phyloP scores from a whole-genome alignment of 2,113 vertebrate genomes.

The Mobula hypostoma region DNA sequence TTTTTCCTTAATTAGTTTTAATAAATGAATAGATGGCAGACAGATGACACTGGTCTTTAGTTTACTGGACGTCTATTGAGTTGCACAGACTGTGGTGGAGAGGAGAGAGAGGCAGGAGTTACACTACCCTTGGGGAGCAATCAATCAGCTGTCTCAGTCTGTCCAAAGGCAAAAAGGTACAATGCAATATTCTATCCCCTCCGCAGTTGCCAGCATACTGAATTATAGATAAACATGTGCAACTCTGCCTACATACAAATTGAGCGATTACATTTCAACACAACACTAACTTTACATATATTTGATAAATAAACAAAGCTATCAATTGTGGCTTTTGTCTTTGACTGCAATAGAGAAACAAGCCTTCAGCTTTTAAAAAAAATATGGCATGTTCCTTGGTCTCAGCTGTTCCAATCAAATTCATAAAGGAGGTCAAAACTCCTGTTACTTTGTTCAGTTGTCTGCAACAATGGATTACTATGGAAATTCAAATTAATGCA shows the following conservation, averaged over 20 bases:
- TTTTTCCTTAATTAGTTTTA: constrained; percentile 36
- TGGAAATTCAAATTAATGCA: constrained; percentile 24
- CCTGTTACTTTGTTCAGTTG: background rate
- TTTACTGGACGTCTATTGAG: constrained; percentile 14
- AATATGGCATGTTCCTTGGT: background rate
- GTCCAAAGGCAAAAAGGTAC: constrained; percentile 28
- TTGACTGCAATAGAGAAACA: background rate
- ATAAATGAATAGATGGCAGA: constrained; percentile 34
- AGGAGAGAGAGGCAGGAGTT: background rate
- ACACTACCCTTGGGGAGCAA: background rate
- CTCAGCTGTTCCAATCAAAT: constrained; percentile 22
- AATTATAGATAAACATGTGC: constrained; percentile 6
- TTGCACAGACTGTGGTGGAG: background rate
- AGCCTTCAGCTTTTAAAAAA: background rate
- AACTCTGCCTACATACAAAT: background rate
- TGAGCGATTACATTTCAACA: background rate
- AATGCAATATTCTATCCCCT: background rate
- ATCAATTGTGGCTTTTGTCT: background rate
- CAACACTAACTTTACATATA: background rate
- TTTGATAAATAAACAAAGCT: background rate
- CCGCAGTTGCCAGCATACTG: background rate
- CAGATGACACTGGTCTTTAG: constrained; percentile 34
- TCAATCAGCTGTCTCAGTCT: constrained; percentile 15
- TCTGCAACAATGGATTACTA: background rate
- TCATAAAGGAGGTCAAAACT: constrained; percentile 1